Evolutionary conservation across 2,797 vertebrate genomes (phyloP), one percentile per base, ranked within the genome.

Genomic region (Limosa lapponica): DNA sequence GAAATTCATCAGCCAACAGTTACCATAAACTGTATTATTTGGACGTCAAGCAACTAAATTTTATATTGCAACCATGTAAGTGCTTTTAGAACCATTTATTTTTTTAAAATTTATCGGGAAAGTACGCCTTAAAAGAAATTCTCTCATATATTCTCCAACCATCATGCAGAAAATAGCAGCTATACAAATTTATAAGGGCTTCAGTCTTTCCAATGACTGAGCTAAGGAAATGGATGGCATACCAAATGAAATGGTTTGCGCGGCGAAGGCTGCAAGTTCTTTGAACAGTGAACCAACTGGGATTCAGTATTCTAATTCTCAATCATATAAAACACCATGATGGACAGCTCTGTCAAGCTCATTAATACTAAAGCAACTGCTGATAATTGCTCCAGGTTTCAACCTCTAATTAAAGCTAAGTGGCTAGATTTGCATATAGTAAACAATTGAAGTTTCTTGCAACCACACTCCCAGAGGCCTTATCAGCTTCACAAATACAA

Each of bases 391-490:
- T 97, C 97, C 97, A 97, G 96, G 96, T 98, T 97, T 97, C 96
- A 97, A 97, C 91, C 96, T 95, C 97, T 98, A 98, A 98, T 98
- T 98, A 98, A 98, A 97, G 91, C 93, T 97, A 98, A 98, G 94
- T 98, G 93, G 96, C 36, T 95, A 62, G 46, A 98, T 98, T 98
- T 98, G 96, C 97, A 98, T 97, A 97, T 61, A 98, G 97, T 98
- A 98, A 98, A 98, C 96, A 98, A 97, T 95, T 95, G 93, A 97
- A 97, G 61, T 96, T 93, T 97, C 85, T 97, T 97, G 91, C 78
- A 96, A 93, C 81, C 82, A 55, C 48, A 90, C 69, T 97, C 96
- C 96, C 97, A 87, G 71, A 95, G 96, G 97, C 87, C 96, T 98
- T 98, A 97, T 98, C 97, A 97, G 94, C 94, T 94, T 96, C 93